phyloP scores from a whole-genome alignment of 1,140 invertebrate species.

The Magallana ariakensis region DNA sequence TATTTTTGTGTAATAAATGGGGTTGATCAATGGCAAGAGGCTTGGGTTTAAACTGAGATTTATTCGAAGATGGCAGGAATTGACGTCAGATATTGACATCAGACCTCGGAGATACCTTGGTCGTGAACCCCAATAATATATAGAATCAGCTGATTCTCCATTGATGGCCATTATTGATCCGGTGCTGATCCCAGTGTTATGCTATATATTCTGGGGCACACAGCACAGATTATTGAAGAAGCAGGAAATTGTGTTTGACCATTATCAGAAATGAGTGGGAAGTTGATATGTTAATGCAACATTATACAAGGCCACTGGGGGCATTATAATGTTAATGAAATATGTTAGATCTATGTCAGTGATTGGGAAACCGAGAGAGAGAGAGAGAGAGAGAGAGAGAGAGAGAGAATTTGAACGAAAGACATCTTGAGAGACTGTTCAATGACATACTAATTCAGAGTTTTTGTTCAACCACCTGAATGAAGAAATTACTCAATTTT shows the following conservation, averaged over 20 bases:
- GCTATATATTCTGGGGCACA: background rate
- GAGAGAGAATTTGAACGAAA: background rate
- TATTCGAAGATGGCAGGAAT: background rate
- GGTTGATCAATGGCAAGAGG: background rate
- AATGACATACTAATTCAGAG: no score
- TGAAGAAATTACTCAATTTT: no score
- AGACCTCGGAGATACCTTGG: background rate
- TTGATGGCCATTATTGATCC: background rate
- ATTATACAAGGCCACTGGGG: background rate
- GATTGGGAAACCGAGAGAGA: background rate
- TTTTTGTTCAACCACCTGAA: no score
- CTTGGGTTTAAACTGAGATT: no score
- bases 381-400: conserved; percentile 5
- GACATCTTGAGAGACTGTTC: background rate
- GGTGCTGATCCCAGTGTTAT: background rate
- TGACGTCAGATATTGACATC: background rate
- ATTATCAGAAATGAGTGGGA: background rate
- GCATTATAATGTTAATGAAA: background rate
- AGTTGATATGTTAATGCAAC: background rate
- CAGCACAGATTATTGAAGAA: no score
- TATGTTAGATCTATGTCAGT: conserved; percentile 3
- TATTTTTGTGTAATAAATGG: background rate
- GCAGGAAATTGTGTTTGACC: conserved; percentile 15
- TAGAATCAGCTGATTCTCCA: background rate
- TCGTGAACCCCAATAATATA: background rate